Base-by-base conservation (phyloP, 1,140 invertebrate genomes). In the Drosophila nikananu region DNA sequence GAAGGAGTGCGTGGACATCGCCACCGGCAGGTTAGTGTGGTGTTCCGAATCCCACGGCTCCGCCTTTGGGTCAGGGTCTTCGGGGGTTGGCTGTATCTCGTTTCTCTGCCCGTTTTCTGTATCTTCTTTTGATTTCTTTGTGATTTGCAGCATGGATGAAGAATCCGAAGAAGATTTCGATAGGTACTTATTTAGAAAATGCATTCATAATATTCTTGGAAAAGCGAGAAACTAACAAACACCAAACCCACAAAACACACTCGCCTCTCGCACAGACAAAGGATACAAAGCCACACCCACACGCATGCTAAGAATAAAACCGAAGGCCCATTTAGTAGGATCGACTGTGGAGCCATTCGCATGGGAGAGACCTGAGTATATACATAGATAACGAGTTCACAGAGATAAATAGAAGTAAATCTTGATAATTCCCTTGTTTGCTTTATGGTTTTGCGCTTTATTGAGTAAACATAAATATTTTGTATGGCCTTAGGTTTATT, bases 1-100 rank as follows among this genome's bases (percentile, higher is more conserved):
- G 97, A 97, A 97, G 93, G 96, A 97, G 80, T 97, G 97, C 81
- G 95, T 96, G 13, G 96, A 96, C 74, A 95, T 96, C 6, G 95
- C 96, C 25, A 95, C 95, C 49, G 94, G 95, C 77, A 96, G 95
- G 96, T 96, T 92, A 77, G 91, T 83, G 68, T 27, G 37, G 12
- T 19, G 64, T 9, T 19, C 6, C 17, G 54, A 35, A 55, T 37
- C 17, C n/a, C 32, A 46, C 21, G 13, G 19, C 66, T 55, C 27
- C 42, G 8, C 23, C 25, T 60, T 25, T 32, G 65, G 51, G 52
- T 55, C 49, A 48, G 19, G 46, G 54, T 73, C 54, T 30, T 72
- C 32, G 60, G 54, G 63, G 27, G 41, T 61, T 61, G 46, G 21
- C 54, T 60, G 55, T 51, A 49, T 61, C 39, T 73, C 32, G 46